Evolutionary conservation across 1,140 invertebrate genomes (phyloP).

Genomic region (Eulimnadia texana): DNA sequence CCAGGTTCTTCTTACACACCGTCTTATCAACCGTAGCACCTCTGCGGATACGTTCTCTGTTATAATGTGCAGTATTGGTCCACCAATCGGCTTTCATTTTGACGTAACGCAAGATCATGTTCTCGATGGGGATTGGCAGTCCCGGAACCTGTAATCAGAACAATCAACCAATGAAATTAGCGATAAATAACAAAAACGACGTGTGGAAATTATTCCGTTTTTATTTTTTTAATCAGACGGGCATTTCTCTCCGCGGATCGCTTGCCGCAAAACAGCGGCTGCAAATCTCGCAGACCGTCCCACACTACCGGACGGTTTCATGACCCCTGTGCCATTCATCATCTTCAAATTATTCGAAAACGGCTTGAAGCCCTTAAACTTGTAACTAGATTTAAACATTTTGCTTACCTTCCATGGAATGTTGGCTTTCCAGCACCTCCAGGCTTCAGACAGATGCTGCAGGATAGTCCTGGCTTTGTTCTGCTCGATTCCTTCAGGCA

Average conservation of each 20-base stretch:
- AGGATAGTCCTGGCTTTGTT: conserved; percentile 98
- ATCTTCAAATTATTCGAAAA: too few relatives aligned
- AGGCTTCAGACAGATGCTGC: conserved; percentile 97
- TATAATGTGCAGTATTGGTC: conserved; percentile 99
- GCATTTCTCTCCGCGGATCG: neutral
- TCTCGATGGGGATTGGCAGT: conserved; percentile 97
- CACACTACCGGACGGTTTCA: conserved; percentile 20
- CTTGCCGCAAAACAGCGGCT: neutral
- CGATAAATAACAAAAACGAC: neutral
- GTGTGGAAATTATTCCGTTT: neutral
- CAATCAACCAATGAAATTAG: conserved; percentile 1
- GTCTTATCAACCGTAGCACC: conserved; percentile 97
- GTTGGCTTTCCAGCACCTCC: conserved; percentile 99
- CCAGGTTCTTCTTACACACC: conserved; percentile 98
- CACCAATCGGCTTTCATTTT: conserved; percentile 99
- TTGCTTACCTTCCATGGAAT: conserved; percentile 98
- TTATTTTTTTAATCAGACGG: neutral
- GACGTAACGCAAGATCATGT: conserved; percentile 98
- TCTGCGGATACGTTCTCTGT: conserved; percentile 82
- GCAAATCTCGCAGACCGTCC: neutral
- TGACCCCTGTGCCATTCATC: conserved; percentile 24
- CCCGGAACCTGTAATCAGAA: conserved; percentile 57
- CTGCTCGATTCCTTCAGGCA: conserved; percentile 99
- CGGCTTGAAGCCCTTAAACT: neutral
- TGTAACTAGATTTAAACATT: neutral